Conservation (phyloP, 2,797 vertebrate genomes). For the Coccyzus lansbergi region DNA sequence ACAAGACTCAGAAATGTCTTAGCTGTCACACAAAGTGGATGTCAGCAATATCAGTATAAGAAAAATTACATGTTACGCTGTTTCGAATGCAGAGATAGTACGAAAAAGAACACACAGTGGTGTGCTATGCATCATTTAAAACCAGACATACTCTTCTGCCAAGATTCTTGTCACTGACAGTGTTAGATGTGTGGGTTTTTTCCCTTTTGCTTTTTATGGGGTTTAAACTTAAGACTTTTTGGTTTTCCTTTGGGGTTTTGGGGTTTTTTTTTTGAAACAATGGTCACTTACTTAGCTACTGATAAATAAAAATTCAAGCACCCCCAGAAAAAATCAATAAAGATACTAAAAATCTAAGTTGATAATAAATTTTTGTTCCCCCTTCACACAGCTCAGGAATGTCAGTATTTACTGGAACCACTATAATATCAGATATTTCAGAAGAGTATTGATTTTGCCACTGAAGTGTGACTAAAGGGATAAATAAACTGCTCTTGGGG, state of each 20-base stretch:
- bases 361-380: slow-evolving; percentile 84
- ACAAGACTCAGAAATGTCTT: slow-evolving; percentile 12
- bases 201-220: not conserved
- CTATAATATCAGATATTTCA: slow-evolving; percentile 83
- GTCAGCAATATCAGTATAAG: slow-evolving; percentile 15
- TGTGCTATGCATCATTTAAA: slow-evolving; percentile 44
- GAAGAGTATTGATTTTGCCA: slow-evolving; percentile 84
- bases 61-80: not conserved
- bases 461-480: slow-evolving; percentile 87
- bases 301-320: slow-evolving; percentile 84
- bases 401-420: slow-evolving; percentile 83
- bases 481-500: slow-evolving; percentile 85
- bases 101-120: not conserved
- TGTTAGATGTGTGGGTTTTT: not conserved
- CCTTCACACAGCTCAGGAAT: slow-evolving; percentile 77
- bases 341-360: slow-evolving; percentile 82
- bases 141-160: not conserved
- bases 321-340: slow-evolving; percentile 80
- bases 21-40: not conserved
- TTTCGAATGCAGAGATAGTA: slow-evolving; percentile 27
- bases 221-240: slow-evolving; percentile 46
- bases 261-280: slow-evolving; percentile 68
- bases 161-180: slow-evolving; percentile 11
- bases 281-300: slow-evolving; percentile 78
- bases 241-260: not conserved